Base-by-base conservation (phyloP, 2,113 vertebrate species). In the Shinisaurus crocodilurus region DNA sequence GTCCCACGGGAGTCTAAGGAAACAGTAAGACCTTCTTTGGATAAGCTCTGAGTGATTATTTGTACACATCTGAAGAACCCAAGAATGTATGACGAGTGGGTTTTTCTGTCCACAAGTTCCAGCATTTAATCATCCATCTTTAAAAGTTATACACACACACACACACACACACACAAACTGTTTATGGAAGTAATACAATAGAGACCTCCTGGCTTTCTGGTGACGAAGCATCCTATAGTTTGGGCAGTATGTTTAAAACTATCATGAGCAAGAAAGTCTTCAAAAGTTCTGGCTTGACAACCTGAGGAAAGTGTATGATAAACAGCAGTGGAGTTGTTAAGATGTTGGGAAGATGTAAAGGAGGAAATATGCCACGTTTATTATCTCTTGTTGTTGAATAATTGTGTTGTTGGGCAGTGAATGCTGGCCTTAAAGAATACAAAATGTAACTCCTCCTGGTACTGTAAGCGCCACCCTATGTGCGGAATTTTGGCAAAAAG, bases 381-480 rank as follows among this genome's bases (percentile, higher is more conserved):
- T 83, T 85, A 85, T 74, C 76, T 80, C 90, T 81, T 72, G 20
- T 60, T 81, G 37, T 85, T 72, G 70, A 57, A 75, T 2, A 0
- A 3, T 77, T 74, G 54, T 82, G 67, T 63, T n/a, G 15, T 0
- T 25, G n/a, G 90, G 63, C 91, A 45, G 81, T 93, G 88, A 81
- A 77, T 5, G 54, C 79, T 92, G 40, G 90, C 80, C 90, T 90
- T 93, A 60, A 37, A 89, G 0, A 88, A 0, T 5, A 80, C 79
- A 90, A 93, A 37, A 88, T 89, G 57, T 89, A 74, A 88, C 80
- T 86, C 70, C 80, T 86, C 70, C 79, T 94, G 84, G 80, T 69
- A 2, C 48, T 65, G 86, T 40, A 25, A 85, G 77, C 60, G 89
- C 88, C 79, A 94, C 91, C 92, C 94, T 77, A 91, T 34, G 1